Evolutionary conservation across 2,888 invertebrate species (phyloP).

Genomic region (Maniola hyperantus): DNA sequence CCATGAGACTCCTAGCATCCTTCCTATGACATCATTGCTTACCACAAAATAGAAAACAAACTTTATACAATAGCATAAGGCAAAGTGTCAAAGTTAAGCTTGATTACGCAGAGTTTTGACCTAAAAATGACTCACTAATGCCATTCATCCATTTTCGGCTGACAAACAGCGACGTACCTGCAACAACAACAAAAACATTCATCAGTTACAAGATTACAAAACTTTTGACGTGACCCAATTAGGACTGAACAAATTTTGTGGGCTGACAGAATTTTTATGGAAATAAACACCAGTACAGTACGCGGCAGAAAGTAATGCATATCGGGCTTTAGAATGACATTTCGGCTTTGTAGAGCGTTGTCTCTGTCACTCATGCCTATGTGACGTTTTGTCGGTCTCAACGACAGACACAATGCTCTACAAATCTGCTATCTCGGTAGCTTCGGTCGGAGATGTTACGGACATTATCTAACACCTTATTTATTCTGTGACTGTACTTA

Average conservation of each 20-base stretch:
- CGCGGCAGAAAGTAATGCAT: too few species aligned
- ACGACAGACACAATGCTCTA: too few species aligned
- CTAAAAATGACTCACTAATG: constrained; percentile 27
- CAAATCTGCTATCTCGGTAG: too few species aligned
- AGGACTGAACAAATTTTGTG: not conserved
- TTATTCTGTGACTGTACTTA: too few species aligned
- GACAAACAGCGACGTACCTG: constrained; percentile 37
- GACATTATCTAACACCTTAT: too few species aligned
- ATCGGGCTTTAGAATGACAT: too few species aligned
- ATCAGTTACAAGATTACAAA: constrained; percentile 14
- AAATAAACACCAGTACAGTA: not conserved
- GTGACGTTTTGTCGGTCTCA: too few species aligned
- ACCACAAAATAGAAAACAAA: not conserved
- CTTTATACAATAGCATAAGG: not conserved
- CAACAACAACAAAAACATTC: constrained; percentile 32
- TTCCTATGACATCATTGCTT: not conserved
- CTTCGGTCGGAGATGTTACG: not conserved
- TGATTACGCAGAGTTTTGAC: constrained; percentile 30
- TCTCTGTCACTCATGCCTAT: too few species aligned
- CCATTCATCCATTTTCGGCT: constrained; percentile 22
- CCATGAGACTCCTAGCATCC: too few species aligned
- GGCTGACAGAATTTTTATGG: constrained; percentile 7
- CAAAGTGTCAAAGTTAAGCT: constrained; percentile 29
- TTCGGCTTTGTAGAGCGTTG: too few species aligned
- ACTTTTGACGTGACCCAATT: constrained; percentile 18